Percentiles rank a stretch among this genome's conserved stretches.
phyloP scores from a whole-genome alignment of 2,113 vertebrate species.

The Nesospiza acunhae region DNA sequence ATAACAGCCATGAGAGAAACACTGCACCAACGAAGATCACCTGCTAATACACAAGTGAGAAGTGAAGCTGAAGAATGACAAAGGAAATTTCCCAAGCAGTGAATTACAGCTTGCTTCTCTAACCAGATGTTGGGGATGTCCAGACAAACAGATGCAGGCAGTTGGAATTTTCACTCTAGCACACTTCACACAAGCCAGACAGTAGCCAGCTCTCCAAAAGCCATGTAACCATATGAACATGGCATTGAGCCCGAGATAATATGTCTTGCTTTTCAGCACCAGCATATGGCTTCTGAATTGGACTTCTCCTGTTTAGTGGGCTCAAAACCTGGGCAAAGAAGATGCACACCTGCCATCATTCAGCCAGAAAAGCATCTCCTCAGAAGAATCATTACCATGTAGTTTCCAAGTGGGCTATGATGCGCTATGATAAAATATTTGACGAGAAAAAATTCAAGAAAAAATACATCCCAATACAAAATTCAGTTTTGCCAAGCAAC shows the following conservation, averaged over 20 bases:
- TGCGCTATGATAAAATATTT: not conserved
- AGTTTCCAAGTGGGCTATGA: not conserved
- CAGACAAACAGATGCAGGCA: not conserved
- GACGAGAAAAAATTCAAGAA: not conserved
- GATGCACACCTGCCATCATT: not conserved
- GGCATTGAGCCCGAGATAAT: not conserved
- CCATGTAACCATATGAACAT: not conserved
- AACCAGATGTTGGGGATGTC: not conserved
- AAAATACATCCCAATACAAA: not conserved
- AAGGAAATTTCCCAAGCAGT: not conserved
- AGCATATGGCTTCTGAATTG: conserved; percentile 16
- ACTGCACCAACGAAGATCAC: not conserved
- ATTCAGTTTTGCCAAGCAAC: not conserved
- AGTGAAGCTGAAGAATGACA: not conserved
- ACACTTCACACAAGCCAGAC: not conserved
- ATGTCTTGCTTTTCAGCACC: conserved; percentile 31
- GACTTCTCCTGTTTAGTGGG: not conserved
- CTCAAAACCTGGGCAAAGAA: not conserved
- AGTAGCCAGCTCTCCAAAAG: not conserved
- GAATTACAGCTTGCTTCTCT: conserved; percentile 4
- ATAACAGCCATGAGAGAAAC: not conserved
- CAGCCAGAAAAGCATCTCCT: not conserved
- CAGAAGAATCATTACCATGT: not conserved
- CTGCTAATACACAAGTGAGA: not conserved
- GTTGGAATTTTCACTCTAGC: not conserved